Evolutionary conservation across 2,888 invertebrate species (phyloP).

Genomic region (Barypeithes pellucidus): DNA sequence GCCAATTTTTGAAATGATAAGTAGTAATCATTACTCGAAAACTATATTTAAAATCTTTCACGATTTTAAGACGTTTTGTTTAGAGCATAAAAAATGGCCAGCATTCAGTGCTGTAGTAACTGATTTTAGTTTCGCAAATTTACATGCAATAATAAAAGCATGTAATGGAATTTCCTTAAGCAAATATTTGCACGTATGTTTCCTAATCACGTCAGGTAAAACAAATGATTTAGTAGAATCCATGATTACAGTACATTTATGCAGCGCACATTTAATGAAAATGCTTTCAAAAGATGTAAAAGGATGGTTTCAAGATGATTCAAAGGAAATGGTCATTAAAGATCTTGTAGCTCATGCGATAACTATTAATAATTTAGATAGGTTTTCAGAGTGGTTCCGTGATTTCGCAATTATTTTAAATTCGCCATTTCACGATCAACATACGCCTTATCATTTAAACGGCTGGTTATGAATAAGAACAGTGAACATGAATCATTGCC

Average conservation of each 20-base stretch:
- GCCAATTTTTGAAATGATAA: conserved; percentile 50
- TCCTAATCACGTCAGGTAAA: neutral
- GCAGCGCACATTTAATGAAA: conserved; percentile 50
- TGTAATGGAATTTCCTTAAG: conserved; percentile 37
- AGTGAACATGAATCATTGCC: too few species aligned
- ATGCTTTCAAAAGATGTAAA: conserved; percentile 50
- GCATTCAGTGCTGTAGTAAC: conserved; percentile 49
- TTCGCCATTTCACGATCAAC: too few species aligned
- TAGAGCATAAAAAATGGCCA: conserved; percentile 49
- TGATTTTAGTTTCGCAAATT: conserved; percentile 53
- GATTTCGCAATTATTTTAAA: too few species aligned
- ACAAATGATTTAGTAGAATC: neutral
- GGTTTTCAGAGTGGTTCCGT: too few species aligned
- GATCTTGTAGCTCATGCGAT: conserved; percentile 2
- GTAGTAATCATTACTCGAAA: conserved; percentile 44
- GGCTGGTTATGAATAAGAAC: too few species aligned
- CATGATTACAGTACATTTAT: conserved; percentile 40
- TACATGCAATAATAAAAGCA: conserved; percentile 49
- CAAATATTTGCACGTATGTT: conserved; percentile 46
- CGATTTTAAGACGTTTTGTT: conserved; percentile 48
- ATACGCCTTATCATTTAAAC: too few species aligned
- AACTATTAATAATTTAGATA: too few species aligned
- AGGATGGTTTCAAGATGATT: neutral
- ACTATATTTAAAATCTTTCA: conserved; percentile 49
- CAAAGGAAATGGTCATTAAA: conserved; percentile 8